These are phyloP conservation scores for Oppia nitens DNA, from an alignment of 1,140 invertebrate genomes.

Conservation along the genomic window DNA sequence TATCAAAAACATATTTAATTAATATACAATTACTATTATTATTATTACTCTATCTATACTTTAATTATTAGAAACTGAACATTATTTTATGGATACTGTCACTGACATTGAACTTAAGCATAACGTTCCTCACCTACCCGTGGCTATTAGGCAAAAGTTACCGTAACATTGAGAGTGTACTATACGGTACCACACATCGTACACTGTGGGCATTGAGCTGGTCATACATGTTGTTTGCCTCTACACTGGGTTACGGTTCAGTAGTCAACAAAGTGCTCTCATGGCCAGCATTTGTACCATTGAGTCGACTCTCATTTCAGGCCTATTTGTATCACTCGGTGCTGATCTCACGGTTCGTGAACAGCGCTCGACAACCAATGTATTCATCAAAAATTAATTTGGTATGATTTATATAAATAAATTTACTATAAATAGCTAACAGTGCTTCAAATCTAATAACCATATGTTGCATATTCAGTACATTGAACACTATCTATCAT, in stretches of 20 bases:
- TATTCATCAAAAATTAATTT: conserved; percentile 6
- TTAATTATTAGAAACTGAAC: no score
- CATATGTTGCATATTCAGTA: neutral
- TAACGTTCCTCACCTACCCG: conserved; percentile 7
- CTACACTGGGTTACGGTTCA: conserved; percentile 15
- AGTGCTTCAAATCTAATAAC: neutral
- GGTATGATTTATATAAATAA: neutral
- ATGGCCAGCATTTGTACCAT: conserved; percentile 26
- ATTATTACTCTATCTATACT: no score
- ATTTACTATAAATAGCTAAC: no score
- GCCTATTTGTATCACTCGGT: conserved; percentile 29
- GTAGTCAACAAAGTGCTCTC: neutral
- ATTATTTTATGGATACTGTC: conserved; percentile 5
- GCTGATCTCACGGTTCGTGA: neutral
- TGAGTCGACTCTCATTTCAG: conserved; percentile 30
- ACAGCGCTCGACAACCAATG: neutral
- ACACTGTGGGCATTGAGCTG: conserved; percentile 23
- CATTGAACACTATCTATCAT: neutral
- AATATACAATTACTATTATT: no score
- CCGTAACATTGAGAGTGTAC: neutral
- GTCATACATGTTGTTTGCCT: conserved; percentile 20
- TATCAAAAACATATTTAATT: no score
- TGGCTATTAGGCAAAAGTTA: conserved; percentile 13
- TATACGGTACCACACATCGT: conserved; percentile 13
- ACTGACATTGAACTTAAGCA: neutral